These are phyloP conservation scores for Acropternis orthonyx DNA, from an alignment of 2,797 vertebrate genomes.

Conservation along the genomic window DNA sequence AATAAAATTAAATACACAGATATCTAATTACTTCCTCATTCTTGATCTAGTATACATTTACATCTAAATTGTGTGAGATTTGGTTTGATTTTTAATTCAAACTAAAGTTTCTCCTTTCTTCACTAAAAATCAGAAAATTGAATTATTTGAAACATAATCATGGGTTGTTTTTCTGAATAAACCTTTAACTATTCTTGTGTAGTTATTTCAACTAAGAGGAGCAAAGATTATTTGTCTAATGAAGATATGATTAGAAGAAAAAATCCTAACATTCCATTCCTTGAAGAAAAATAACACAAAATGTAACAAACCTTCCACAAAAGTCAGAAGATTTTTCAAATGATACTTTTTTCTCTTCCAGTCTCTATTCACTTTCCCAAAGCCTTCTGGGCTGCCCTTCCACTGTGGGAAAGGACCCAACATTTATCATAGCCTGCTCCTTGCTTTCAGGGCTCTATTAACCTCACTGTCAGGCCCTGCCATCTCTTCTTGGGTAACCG, in stretches of 20 bases:
- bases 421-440: constrained; percentile 45
- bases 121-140: not conserved
- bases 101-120: not conserved
- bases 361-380: not conserved
- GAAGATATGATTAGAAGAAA: not conserved
- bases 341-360: not conserved
- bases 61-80: not conserved
- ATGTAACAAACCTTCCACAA: not conserved
- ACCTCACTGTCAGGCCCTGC: constrained; percentile 9
- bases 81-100: not conserved
- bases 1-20: not conserved
- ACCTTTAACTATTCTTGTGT: not conserved
- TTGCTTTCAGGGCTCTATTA: constrained; percentile 14
- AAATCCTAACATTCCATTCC: not conserved
- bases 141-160: not conserved
- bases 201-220: not conserved
- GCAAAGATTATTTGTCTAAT: not conserved
- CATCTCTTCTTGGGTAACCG: constrained; percentile 36
- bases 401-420: not conserved
- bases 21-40: not conserved
- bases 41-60: not conserved
- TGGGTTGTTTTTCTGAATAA: not conserved
- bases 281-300: not conserved
- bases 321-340: not conserved
- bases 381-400: not conserved